These are phyloP conservation scores for Drosophila mimica DNA, from an alignment of 2,888 invertebrate species.

Conservation along the genomic window DNA sequence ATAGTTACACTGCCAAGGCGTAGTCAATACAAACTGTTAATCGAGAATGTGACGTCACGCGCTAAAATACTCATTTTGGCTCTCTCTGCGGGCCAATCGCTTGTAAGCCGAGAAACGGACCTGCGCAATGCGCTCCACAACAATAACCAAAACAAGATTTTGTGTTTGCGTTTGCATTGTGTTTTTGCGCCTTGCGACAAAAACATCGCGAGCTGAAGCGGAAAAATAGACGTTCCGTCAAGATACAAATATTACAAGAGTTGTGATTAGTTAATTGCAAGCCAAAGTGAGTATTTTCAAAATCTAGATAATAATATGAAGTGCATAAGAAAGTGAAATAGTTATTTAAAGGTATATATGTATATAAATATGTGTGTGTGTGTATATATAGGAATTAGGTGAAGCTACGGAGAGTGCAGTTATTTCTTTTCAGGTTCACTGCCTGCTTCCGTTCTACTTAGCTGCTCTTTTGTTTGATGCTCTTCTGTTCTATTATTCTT, in stretches of 20 bases:
- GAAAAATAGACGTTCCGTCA: slow-evolving; percentile 20
- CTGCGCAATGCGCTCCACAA: slow-evolving; percentile 50
- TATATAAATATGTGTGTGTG: background rate
- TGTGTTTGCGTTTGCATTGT: slow-evolving; percentile 55
- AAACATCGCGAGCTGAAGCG: slow-evolving; percentile 43
- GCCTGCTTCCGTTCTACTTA: slow-evolving; percentile 76
- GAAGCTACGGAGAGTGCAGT: slow-evolving; percentile 50
- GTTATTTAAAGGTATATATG: background rate
- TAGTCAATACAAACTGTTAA: background rate
- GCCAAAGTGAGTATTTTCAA: slow-evolving; percentile 35
- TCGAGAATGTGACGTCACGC: slow-evolving; percentile 28
- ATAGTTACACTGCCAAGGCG: too few relatives aligned
- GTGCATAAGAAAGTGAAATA: background rate
- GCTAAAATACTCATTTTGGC: background rate
- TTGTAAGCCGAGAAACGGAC: slow-evolving; percentile 39
- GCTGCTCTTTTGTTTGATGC: slow-evolving; percentile 64
- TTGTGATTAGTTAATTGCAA: slow-evolving; percentile 29
- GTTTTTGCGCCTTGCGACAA: slow-evolving; percentile 55
- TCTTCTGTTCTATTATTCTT: slow-evolving; percentile 35
- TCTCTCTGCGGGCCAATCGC: slow-evolving; percentile 14
- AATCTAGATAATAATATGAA: background rate
- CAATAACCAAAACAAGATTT: slow-evolving; percentile 60
- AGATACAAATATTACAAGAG: slow-evolving; percentile 25
- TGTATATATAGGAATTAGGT: slow-evolving; percentile 29
- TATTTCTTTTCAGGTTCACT: slow-evolving; percentile 74